These are phyloP conservation scores for Cheilosia pagana DNA, from an alignment of 2,888 invertebrate genomes.

Conservation along the genomic window DNA sequence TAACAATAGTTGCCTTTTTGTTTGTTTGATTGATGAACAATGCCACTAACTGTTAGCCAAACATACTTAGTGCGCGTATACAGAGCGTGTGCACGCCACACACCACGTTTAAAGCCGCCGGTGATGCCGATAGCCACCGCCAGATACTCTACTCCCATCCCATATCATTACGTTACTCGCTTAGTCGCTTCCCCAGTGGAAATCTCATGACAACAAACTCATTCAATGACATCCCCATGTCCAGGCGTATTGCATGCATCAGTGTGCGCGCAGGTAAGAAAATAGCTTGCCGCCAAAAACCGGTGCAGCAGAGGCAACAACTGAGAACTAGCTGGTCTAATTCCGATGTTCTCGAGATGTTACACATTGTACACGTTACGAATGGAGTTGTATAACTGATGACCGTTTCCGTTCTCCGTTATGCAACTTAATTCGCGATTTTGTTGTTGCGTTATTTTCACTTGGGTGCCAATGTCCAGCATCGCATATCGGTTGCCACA, in stretches of 20 bases:
- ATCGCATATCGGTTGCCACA: conserved; percentile 64
- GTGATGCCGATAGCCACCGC: neutral
- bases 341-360: conserved; percentile 67
- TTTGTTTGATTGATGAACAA: conserved; percentile 58
- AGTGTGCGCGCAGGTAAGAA: conserved; percentile 47
- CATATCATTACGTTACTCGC: neutral
- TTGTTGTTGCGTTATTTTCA: conserved; percentile 71
- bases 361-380: conserved; percentile 36
- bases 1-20: conserved; percentile 2
- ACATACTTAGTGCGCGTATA: conserved; percentile 28
- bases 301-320: conserved; percentile 16
- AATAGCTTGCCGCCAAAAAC: conserved; percentile 52
- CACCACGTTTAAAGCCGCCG: conserved; percentile 12
- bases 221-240: conserved; percentile 62
- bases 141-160: conserved; percentile 1
- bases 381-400: conserved; percentile 58
- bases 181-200: neutral
- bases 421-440: conserved; percentile 72
- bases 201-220: conserved; percentile 35
- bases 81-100: conserved; percentile 24
- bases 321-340: conserved; percentile 64
- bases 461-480: conserved; percentile 73
- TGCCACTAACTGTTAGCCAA: conserved; percentile 68
- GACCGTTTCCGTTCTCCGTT: conserved; percentile 73
- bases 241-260: conserved; percentile 56